Evolutionary conservation across 2,888 invertebrate species (phyloP).

Genomic region (Gortyna flavago): DNA sequence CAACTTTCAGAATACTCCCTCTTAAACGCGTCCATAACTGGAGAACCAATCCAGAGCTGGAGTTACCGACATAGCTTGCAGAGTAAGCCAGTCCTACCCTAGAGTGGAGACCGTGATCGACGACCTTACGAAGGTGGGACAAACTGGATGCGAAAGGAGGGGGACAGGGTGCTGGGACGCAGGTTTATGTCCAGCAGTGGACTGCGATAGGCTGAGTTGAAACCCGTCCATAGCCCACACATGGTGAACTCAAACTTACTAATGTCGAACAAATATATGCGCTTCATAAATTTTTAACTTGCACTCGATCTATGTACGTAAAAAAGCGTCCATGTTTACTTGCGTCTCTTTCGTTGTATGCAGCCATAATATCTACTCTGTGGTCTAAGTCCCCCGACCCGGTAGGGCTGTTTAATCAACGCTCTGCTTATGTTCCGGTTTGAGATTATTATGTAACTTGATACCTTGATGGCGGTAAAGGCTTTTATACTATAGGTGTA

Average conservation of each 20-base stretch:
- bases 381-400: conserved; percentile 32
- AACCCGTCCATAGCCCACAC: neutral
- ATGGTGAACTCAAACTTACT: neutral
- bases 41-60: too few relatives aligned
- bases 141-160: too few relatives aligned
- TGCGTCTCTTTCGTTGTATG: neutral
- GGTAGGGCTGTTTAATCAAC: conserved; percentile 61
- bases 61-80: too few relatives aligned
- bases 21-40: too few relatives aligned
- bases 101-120: too few relatives aligned
- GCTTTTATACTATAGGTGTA: neutral
- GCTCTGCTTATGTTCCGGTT: conserved; percentile 49
- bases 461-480: conserved; percentile 30
- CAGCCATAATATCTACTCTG: neutral
- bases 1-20: neutral
- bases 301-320: neutral
- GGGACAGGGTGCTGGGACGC: too few relatives aligned
- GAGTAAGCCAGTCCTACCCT: neutral
- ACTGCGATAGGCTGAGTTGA: too few relatives aligned
- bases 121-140: too few relatives aligned
- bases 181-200: too few relatives aligned
- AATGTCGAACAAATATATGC: neutral
- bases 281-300: neutral
- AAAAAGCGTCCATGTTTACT: too few relatives aligned
- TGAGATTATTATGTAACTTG: conserved; percentile 51